These are phyloP conservation scores for Tribolium castaneum DNA, from an alignment of 1,140 invertebrate genomes.

Conservation along the genomic window DNA sequence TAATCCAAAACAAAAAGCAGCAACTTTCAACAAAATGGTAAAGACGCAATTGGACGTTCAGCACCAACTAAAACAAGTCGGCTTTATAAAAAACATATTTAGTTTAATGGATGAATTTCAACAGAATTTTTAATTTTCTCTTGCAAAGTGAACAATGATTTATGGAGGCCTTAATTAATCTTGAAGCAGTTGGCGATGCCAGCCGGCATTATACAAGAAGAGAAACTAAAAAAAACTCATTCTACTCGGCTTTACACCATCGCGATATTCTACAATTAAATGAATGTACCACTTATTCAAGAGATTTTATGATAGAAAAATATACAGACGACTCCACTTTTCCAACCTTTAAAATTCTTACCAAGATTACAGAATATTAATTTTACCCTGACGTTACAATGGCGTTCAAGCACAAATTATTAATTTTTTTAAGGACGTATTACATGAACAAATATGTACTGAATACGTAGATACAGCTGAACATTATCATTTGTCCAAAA, in stretches of 20 bases:
- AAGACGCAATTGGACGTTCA: background rate
- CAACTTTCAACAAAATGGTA: background rate
- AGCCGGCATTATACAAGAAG: background rate
- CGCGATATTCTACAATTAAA: background rate
- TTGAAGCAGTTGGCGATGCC: constrained; percentile 34
- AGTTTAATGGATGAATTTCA: constrained; percentile 16
- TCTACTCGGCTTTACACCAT: background rate
- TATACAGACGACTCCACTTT: background rate
- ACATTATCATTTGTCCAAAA: no score
- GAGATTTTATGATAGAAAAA: background rate
- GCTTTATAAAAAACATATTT: constrained; percentile 5
- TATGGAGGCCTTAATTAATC: constrained; percentile 40
- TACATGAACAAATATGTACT: no score
- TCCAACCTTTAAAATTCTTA: background rate
- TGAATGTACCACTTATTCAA: background rate
- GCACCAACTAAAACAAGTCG: background rate
- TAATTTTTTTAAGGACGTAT: no score
- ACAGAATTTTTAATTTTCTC: constrained; percentile 40
- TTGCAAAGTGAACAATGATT: constrained; percentile 37
- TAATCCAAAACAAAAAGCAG: constrained; percentile 3
- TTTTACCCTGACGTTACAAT: no score
- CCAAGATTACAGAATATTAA: no score
- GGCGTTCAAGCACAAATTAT: no score
- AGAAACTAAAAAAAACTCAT: background rate
- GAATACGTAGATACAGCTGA: no score